These are phyloP conservation scores for Diadophis punctatus DNA, from an alignment of 2,113 vertebrate species.

Conservation along the genomic window DNA sequence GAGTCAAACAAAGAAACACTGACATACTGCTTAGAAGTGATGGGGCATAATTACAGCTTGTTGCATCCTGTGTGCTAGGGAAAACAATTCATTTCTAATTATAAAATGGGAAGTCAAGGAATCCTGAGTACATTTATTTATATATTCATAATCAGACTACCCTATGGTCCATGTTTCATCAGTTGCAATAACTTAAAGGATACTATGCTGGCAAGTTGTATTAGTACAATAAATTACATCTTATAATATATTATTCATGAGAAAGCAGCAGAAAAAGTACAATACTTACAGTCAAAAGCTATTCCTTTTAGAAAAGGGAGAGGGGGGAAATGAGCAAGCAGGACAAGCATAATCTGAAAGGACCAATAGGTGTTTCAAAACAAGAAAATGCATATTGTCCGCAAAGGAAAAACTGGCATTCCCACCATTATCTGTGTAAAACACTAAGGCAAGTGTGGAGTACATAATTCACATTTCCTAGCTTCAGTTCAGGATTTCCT, in stretches of 20 bases:
- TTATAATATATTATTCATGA: slow-evolving; percentile 19
- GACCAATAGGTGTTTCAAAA: neutral
- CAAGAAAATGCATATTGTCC: neutral
- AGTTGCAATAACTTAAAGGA: slow-evolving; percentile 17
- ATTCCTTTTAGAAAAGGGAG: neutral
- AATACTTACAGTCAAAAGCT: neutral
- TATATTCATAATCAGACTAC: neutral
- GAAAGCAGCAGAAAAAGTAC: slow-evolving; percentile 10
- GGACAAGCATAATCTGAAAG: neutral
- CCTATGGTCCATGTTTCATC: slow-evolving; percentile 21
- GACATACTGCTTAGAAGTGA: slow-evolving; percentile 13
- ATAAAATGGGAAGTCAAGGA: slow-evolving; percentile 30
- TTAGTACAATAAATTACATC: slow-evolving; percentile 44
- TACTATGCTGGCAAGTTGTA: neutral
- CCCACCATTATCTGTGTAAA: neutral
- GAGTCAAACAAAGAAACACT: neutral
- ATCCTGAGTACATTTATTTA: neutral
- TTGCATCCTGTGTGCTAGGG: slow-evolving; percentile 10
- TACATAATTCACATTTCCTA: neutral
- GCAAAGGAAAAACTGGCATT: neutral
- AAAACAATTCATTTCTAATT: slow-evolving; percentile 30
- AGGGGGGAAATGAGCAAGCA: neutral
- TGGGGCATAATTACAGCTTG: slow-evolving; percentile 14
- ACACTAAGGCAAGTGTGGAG: neutral
- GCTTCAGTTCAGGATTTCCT: neutral